Evolutionary conservation across 2,888 invertebrate species (phyloP).

Genomic region (Metellina segmentata): DNA sequence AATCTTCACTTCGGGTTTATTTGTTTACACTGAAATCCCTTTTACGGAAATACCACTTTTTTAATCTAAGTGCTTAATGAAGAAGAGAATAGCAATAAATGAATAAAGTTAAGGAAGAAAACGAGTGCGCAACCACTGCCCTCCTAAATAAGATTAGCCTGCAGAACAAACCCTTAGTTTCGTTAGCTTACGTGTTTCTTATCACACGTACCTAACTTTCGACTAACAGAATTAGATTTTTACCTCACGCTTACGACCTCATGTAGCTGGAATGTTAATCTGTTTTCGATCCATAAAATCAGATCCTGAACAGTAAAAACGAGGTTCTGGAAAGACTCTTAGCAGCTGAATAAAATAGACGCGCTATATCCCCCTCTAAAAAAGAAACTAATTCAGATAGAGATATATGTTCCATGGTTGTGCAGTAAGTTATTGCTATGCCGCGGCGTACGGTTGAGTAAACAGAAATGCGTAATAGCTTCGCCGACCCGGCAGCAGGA

Average conservation of each 20-base stretch:
- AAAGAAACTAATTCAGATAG: constrained; percentile 2
- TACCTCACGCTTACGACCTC: background rate
- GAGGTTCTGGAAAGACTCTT: background rate
- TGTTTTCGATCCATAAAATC: constrained; percentile 8
- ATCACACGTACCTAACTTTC: too few species aligned
- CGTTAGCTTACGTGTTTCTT: too few species aligned
- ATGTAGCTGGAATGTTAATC: background rate
- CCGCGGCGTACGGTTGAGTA: background rate
- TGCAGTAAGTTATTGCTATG: constrained; percentile 13
- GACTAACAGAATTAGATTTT: background rate
- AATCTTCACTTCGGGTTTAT: too few species aligned
- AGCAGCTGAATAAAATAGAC: constrained; percentile 4
- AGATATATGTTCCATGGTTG: background rate
- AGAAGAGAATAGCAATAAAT: too few species aligned
- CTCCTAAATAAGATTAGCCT: too few species aligned
- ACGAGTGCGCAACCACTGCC: too few species aligned
- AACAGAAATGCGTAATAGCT: constrained; percentile 47
- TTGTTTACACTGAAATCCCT: too few species aligned
- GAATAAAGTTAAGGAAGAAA: too few species aligned
- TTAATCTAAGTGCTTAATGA: too few species aligned
- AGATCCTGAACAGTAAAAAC: background rate
- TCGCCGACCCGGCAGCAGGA: background rate
- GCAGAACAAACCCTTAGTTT: too few species aligned
- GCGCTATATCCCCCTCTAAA: background rate
- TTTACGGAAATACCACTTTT: too few species aligned